Percentiles rank a stretch among this genome's conserved stretches.
phyloP scores from a whole-genome alignment of 2,888 invertebrate genomes.

The Cataglyphis cursor region DNA sequence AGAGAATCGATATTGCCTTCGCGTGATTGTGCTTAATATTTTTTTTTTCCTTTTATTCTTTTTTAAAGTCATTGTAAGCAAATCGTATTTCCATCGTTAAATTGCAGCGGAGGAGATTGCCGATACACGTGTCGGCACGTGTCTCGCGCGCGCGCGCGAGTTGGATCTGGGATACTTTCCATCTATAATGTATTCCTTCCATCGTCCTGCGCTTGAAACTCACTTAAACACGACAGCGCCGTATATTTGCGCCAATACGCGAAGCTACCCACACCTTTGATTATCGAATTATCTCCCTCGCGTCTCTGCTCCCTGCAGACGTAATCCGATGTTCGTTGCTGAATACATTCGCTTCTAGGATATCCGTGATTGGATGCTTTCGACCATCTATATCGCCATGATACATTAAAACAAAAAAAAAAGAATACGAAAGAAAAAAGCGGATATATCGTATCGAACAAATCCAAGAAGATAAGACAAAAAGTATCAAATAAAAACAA shows the following conservation, averaged over 20 bases:
- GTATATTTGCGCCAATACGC: constrained; percentile 50
- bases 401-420: constrained; percentile 16
- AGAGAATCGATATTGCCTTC: not conserved
- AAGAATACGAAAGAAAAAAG: not conserved
- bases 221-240: constrained; percentile 33
- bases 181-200: constrained; percentile 55
- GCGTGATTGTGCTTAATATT: not conserved
- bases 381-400: constrained; percentile 9
- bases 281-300: constrained; percentile 58
- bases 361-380: constrained; percentile 47
- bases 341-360: constrained; percentile 38
- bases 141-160: constrained; percentile 16
- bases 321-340: constrained; percentile 48
- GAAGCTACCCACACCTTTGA: constrained; percentile 44
- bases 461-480: not conserved
- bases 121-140: constrained; percentile 28
- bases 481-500: not conserved
- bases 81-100: constrained; percentile 3
- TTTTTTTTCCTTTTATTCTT: not conserved
- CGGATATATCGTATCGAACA: not conserved
- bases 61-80: not conserved
- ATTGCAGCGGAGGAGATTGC: constrained; percentile 24
- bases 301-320: constrained; percentile 35
- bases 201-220: constrained; percentile 55
- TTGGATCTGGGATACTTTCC: constrained; percentile 45